Conservation (phyloP, 2,888 invertebrate genomes). For the Diarsia mendica region DNA sequence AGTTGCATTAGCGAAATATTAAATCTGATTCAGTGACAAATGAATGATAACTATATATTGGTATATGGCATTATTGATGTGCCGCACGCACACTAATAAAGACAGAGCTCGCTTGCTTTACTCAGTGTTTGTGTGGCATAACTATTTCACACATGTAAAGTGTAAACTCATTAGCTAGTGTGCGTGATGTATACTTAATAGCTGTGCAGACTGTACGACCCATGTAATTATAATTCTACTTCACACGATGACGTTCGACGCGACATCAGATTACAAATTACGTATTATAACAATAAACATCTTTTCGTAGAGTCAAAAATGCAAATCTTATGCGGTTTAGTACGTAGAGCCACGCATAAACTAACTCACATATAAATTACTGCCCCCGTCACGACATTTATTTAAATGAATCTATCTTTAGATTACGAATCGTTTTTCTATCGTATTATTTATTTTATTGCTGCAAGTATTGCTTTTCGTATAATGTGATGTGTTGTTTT, state of each 20-base stretch:
- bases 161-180: no score
- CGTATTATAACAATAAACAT: slow-evolving; percentile 61
- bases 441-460: slow-evolving; percentile 63
- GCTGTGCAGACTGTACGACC: no score
- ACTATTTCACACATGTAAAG: no score
- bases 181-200: no score
- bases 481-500: slow-evolving; percentile 47
- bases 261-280: slow-evolving; percentile 71
- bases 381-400: slow-evolving; percentile 76
- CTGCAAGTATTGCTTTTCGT: slow-evolving; percentile 47
- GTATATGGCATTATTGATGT: no score
- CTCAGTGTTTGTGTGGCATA: no score
- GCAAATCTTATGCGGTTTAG: slow-evolving; percentile 77
- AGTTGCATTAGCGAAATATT: no score
- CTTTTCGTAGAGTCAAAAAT: slow-evolving; percentile 77
- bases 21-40: no score
- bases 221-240: slow-evolving; percentile 69
- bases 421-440: slow-evolving; percentile 67
- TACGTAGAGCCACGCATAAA: slow-evolving; percentile 72
- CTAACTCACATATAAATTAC: slow-evolving; percentile 76
- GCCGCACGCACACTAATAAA: no score
- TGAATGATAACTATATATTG: no score
- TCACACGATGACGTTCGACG: slow-evolving; percentile 61
- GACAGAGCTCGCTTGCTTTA: no score
- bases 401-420: slow-evolving; percentile 75